Evolutionary conservation across 2,113 vertebrate genomes (phyloP), one percentile per base, ranked within the genome.

Genomic region (Silurus meridionalis): DNA sequence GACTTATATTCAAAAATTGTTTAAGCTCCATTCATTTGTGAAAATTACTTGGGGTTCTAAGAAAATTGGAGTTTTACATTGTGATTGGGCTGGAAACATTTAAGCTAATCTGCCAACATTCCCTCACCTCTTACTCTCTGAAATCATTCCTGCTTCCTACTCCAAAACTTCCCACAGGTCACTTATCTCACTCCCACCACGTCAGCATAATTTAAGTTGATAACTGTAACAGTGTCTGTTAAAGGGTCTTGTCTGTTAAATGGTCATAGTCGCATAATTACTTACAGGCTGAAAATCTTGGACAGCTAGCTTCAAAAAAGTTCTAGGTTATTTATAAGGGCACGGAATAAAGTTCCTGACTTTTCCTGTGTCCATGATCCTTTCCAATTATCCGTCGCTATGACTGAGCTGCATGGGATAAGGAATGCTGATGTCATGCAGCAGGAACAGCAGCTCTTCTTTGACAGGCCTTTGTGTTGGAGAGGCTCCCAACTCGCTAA

Each of bases 381-480:
- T 78, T 72, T 86, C 83, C 61, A 89, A 74, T 86, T 80, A 61
- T 0, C 8, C 10, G 84, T 88, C 75, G 25, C 88, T 86, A 89
- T 88, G 85, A 83, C 82, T 50, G 53, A 57, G 55, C 53, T 17
- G 19, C 58, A 57, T 6, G 81, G 84, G 55, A 88, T 86, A 50
- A 74, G 80, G 83, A 74, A 88, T 88, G 86, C 82, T 84, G 66
- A 86, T 64, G 67, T 90, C 86, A 84, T 67, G 48, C n/a, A 48
- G n/a, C 48, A 85, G 66, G 74, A 55, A 85, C 57, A 58, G 52
- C 48, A 9, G 46, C 52, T 81, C 14, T 8, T 86, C 17, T 82
- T 72, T 58, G 50, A 63, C 23, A 25, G 37, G 61, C n/a, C 48
- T 83, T 83, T 71, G 82, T 71, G 82, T 57, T 87, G 58, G 83